Evolutionary conservation across 2,113 vertebrate species (phyloP), one percentile per base, ranked within the genome.

Genomic region (Colaptes auratus): DNA sequence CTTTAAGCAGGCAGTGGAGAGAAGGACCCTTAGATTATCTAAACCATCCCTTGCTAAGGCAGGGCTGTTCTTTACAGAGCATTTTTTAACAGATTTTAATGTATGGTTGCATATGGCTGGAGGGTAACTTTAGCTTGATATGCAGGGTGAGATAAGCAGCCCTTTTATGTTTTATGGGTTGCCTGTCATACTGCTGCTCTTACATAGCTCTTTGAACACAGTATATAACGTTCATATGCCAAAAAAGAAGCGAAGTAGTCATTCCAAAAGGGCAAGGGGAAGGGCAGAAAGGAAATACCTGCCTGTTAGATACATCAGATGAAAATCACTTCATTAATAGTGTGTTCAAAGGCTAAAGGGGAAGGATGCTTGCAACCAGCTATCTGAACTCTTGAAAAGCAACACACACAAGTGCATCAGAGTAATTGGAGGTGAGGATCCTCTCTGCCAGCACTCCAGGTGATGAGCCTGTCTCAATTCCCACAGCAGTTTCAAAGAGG

Each of bases 221-320:
- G 59, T 72, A 61, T 82, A 84, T 94, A 72, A 93, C 86, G 89
- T 92, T 46, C 90, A 82, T 63, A 65, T 82, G 93, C 94, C 92
- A 95, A 90, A 79, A 61, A 94, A 94, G 95, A 89, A 92, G 86
- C 89, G 94, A 33, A 92, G 94, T 90, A 96, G 88, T 90, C 77
- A 90, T 89, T 96, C 94, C 95, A 96, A 95, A 84, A 96, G 59
- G 86, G 53, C 80, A 75, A 93, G 73, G 61, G 72, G 86, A 93
- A 90, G 80, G 86, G 90, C 93, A 95, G 95, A 92, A 96, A 96
- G 95, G 95, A 95, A 96, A 96, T 94, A 95, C 83, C 95, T 96
- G 95, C 82, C 92, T 86, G 86, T 88, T 93, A 81, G 95, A 94
- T 81, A 70, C 21, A 93, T 78, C 55, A 82, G 90, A 94, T 90